Evolutionary conservation across 2,888 invertebrate species (phyloP), one percentile per base, ranked within the genome.

Genomic region (Pammene fasciana): DNA sequence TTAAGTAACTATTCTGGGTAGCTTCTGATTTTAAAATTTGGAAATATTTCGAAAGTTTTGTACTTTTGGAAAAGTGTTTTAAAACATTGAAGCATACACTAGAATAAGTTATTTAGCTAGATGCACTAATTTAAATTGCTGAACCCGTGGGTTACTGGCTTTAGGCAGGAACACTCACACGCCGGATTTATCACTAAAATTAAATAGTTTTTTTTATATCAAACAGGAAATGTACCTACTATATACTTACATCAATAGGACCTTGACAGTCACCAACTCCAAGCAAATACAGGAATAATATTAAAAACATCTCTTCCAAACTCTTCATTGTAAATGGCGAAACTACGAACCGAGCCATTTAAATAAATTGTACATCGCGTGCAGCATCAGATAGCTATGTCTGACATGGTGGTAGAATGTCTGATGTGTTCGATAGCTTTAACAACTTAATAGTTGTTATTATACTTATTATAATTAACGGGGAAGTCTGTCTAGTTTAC

Each of bases 291-390:
- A 70, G 38, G 26, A 59, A 59, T 26, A 70, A 8, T 9, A 65
- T 2, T 11, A 10, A 38, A 13, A 59, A 46, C 68, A 70, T 70
- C 52, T 59, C 59, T 41, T 26, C 9, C 10, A 52, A 14, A 57
- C 11, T 38, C 26, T 10, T 14, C 18, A 46, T 59, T 54, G 46
- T 14, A 64, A 61, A 61, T 48, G 16, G 54, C 46, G 16, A 13
- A 5, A 36, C 13, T 16, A 54, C 54, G 46, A 38, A 46, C 59
- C 1, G n/a, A 13, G 5, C 11, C 14, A 55, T 70, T 67, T 71
- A 65, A 70, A 65, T 67, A 57, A 45, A 67, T 38, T 7, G 1
- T 13, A 56, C 14, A 62, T 71, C 43, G 67, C 70, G 61, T 71
- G 70, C 0, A 5, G 9, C 9, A 67, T 71, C 70, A 16, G 70